Percentiles rank a stretch among this genome's conserved stretches.
phyloP scores from a whole-genome alignment of 2,113 vertebrate species.

The Alethe castanea region DNA sequence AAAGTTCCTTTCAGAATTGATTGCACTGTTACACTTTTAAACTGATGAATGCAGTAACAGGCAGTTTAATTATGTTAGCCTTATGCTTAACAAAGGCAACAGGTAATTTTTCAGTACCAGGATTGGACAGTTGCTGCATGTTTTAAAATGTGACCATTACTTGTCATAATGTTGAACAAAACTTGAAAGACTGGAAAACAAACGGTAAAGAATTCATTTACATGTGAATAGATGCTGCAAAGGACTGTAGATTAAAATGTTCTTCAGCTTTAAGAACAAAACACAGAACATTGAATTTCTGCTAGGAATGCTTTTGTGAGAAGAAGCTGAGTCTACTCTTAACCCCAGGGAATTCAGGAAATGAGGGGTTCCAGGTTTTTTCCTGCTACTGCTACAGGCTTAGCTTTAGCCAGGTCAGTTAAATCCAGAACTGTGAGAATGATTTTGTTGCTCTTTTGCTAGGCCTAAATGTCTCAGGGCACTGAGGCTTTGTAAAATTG shows the following conservation, averaged over 20 bases:
- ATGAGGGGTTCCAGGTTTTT: fast-evolving
- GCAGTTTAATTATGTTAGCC: background rate
- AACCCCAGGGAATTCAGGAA: fast-evolving
- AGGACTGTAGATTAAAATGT: background rate
- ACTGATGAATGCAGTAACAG: background rate
- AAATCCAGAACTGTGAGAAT: background rate
- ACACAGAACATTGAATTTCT: background rate
- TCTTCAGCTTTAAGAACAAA: background rate
- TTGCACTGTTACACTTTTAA: fast-evolving
- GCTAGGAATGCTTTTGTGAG: background rate
- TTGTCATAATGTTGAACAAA: background rate
- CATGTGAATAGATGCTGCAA: background rate
- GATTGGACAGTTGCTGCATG: background rate
- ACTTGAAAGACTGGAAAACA: background rate
- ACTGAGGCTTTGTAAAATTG: background rate
- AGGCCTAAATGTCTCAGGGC: background rate
- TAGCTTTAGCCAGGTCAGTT: background rate
- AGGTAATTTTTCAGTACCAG: background rate
- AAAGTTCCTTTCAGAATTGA: background rate
- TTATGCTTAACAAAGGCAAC: background rate
- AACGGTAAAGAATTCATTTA: background rate
- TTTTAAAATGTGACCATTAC: background rate
- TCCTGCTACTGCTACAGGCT: background rate
- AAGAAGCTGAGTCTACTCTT: background rate
- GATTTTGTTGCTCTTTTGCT: background rate